Evolutionary conservation across 2,797 vertebrate species (phyloP).

Genomic region (Pampus argenteus): DNA sequence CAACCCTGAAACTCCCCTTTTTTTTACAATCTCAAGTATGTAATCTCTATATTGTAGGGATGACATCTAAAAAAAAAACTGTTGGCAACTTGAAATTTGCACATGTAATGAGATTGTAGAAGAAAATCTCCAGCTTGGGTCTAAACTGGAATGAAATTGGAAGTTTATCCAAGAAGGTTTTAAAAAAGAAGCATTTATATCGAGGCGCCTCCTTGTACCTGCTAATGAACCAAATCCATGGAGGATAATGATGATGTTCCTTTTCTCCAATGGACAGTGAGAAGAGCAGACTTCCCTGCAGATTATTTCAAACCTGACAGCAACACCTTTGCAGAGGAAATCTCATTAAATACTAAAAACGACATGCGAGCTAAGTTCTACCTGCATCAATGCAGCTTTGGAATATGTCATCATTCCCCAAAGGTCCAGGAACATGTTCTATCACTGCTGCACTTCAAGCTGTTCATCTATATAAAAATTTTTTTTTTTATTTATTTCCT

Average conservation of each 20-base stretch:
- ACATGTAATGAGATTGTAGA: constrained; percentile 1
- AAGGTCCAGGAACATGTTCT: constrained; percentile 48
- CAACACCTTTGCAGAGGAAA: constrained; percentile 70
- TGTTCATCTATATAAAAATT: constrained; percentile 55
- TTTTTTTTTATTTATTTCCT: constrained; percentile 36
- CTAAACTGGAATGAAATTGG: constrained; percentile 13
- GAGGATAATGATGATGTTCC: constrained; percentile 76
- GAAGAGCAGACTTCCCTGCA: constrained; percentile 57
- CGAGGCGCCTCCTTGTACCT: constrained; percentile 65
- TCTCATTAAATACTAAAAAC: constrained; percentile 80
- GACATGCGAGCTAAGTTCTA: constrained; percentile 66
- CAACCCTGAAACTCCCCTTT: constrained; percentile 47
- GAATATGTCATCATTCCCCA: constrained; percentile 62
- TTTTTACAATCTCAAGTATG: constrained; percentile 40
- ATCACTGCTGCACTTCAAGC: constrained; percentile 46
- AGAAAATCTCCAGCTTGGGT: constrained; percentile 17
- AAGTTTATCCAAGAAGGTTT: constrained; percentile 33
- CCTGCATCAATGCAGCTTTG: constrained; percentile 69
- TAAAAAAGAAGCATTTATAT: constrained; percentile 47
- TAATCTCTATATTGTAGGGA: constrained; percentile 49
- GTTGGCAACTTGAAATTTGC: constrained; percentile 24
- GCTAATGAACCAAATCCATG: constrained; percentile 72
- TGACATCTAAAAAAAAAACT: constrained; percentile 26
- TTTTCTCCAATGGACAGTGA: constrained; percentile 68
- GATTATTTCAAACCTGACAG: constrained; percentile 79